phyloP scores from a whole-genome alignment of 2,888 invertebrate genomes.

The Trichogramma evanescens region DNA sequence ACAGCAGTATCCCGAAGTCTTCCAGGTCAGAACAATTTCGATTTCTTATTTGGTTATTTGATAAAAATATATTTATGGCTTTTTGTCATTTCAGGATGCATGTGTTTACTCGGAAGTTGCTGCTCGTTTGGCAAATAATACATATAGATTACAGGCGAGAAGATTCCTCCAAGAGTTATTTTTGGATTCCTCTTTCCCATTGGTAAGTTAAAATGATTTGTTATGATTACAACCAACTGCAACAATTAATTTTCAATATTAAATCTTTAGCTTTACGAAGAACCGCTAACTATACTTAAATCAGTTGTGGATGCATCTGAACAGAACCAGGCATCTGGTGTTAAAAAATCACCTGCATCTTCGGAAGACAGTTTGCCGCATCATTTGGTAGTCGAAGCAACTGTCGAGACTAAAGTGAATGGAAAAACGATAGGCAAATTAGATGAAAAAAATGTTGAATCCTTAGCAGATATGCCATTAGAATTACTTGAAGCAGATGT shows the following conservation, averaged over 20 bases:
- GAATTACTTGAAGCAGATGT: too few species aligned
- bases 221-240: not conserved
- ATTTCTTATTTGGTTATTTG: not conserved
- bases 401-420: not conserved
- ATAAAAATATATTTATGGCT: not conserved
- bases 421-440: not conserved
- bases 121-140: constrained; percentile 67
- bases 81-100: constrained; percentile 55
- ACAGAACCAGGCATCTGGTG: constrained; percentile 10
- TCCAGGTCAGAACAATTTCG: constrained; percentile 44
- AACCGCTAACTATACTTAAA: constrained; percentile 37
- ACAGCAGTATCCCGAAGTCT: constrained; percentile 65
- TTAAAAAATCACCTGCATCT: constrained; percentile 6
- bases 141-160: constrained; percentile 75
- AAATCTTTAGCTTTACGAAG: constrained; percentile 40
- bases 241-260: not conserved
- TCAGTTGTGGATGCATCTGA: constrained; percentile 9
- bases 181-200: constrained; percentile 72
- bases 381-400: not conserved
- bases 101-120: constrained; percentile 92
- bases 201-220: constrained; percentile 36
- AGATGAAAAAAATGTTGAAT: not conserved
- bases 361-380: constrained; percentile 3
- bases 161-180: constrained; percentile 91
- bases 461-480: too few species aligned